phyloP scores from a whole-genome alignment of 2,888 invertebrate species.

The Ophioninae sp. region DNA sequence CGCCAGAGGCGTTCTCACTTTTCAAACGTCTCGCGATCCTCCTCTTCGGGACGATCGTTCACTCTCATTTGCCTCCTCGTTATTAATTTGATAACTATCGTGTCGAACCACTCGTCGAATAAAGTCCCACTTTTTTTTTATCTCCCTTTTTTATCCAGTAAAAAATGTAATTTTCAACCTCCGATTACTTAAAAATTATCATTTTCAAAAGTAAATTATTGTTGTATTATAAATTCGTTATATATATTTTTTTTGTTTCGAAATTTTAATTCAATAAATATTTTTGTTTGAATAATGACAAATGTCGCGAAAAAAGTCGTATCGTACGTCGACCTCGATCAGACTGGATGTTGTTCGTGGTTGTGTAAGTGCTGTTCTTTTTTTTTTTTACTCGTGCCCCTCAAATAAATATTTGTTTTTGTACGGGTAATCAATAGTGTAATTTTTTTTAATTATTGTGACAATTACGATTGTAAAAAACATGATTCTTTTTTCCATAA shows the following conservation, averaged over 20 bases:
- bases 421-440: no score
- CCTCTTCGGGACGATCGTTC: slow-evolving; percentile 7
- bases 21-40: slow-evolving; percentile 35
- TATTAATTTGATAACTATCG: slow-evolving; percentile 15
- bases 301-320: slow-evolving; percentile 33
- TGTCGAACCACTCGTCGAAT: slow-evolving; percentile 10
- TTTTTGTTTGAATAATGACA: slow-evolving; percentile 5
- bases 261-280: not conserved
- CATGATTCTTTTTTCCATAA: no score
- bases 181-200: no score
- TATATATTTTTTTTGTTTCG: not conserved
- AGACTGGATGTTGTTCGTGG: slow-evolving; percentile 76
- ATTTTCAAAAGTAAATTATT: no score
- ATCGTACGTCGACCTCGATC: slow-evolving; percentile 38
- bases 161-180: no score
- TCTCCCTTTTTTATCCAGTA: not conserved
- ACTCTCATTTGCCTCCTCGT: slow-evolving; percentile 22
- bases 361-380: slow-evolving; percentile 75
- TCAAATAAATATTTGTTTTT: not conserved
- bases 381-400: not conserved
- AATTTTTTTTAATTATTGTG: no score
- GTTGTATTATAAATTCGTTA: not conserved
- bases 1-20: slow-evolving; percentile 62
- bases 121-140: not conserved
- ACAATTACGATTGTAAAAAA: no score